Base-by-base conservation (phyloP, 2,113 vertebrate species). In the Arvicanthis niloticus region DNA sequence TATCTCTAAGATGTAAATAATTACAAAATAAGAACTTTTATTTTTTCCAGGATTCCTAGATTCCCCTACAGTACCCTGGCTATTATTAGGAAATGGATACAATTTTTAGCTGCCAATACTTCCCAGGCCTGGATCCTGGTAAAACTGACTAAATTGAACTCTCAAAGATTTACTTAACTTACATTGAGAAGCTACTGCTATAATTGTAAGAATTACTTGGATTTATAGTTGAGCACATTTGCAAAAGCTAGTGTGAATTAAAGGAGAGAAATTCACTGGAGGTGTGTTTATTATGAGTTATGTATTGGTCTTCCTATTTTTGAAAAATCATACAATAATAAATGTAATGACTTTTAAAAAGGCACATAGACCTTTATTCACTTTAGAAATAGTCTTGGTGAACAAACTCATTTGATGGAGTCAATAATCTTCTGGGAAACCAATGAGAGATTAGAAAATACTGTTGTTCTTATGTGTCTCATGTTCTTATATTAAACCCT, bases 361-460 rank as follows among this genome's bases (percentile, higher is more conserved):
- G 7, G 1, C 8, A 1, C 21, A 56, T 26, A 0, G 3, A 22
- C 48, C 4, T 42, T 53, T 75, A 51, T 24, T 7, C 9, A 56
- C 48, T 37, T 29, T 67, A 19, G 34, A 34, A 80, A 89, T 6
- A 58, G 1, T 65, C 15, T 9, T 48, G 76, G 60, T 21, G 21
- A 82, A 22, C 21, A 94, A 53, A 76, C 19, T 42, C 0, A 0
- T 56, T 60, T 72, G n/a, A 45, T 4, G 0, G 40, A 86, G 16
- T 58, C n/a, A 67, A 68, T 26, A 88, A n/a, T 91, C 81, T 89
- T 60, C 29, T 56, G 42, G 67, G n/a, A 94, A 70, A 45, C n/a
- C 37, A 21, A 29, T n/a, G 45, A 45, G 11, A 24, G 37, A 58
- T 8, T 60, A 17, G 37, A 13, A 42, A 53, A 12, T 78, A 62